Evolutionary conservation across 2,888 invertebrate species (phyloP), one percentile per base, ranked within the genome.

Genomic region (Eumerus sabulonum): DNA sequence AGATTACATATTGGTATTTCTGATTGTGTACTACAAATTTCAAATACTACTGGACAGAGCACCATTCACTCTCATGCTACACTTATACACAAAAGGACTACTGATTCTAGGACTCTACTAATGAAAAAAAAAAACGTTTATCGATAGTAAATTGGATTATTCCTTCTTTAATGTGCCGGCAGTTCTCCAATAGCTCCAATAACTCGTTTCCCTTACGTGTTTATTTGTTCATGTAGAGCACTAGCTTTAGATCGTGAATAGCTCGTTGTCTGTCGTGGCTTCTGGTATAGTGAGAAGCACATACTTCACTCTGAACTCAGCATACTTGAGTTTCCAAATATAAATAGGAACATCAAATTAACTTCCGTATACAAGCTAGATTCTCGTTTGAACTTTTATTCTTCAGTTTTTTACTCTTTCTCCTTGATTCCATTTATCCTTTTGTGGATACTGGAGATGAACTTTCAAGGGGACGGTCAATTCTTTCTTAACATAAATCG

Each of bases 271-370:
- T 19, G n/a, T n/a, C n/a, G n/a, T n/a, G 47, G 18, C 56, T 53
- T 9, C 18, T 62, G 50, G 42, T 38, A 14, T 18, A 50, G 38
- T 56, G 72, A 27, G 57, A 47, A 48, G 67, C 57, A 59, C 70
- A 59, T 63, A 59, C 54, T 62, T 47, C 59, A 45, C 73, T 62
- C 77, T 77, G 74, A 79, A 74, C 73, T 79, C 79, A 68, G 79
- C 63, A 74, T 70, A 50, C 79, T 79, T 74, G 74, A 74, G 79
- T 70, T 64, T 79, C 70, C 68, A 60, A 79, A 79, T 74, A 79
- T 79, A 79, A 79, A 79, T 74, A 79, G 68, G 64, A 70, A 64
- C 79, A 79, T 70, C 74, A 74, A 79, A 79, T 79, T 74, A 68
- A 79, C 79, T 79, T 74, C 68, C 79, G 68, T 74, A 68, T 64